These are phyloP conservation scores for Anguilla marmorata DNA, from an alignment of 2,797 vertebrate species.

Conservation along the genomic window DNA sequence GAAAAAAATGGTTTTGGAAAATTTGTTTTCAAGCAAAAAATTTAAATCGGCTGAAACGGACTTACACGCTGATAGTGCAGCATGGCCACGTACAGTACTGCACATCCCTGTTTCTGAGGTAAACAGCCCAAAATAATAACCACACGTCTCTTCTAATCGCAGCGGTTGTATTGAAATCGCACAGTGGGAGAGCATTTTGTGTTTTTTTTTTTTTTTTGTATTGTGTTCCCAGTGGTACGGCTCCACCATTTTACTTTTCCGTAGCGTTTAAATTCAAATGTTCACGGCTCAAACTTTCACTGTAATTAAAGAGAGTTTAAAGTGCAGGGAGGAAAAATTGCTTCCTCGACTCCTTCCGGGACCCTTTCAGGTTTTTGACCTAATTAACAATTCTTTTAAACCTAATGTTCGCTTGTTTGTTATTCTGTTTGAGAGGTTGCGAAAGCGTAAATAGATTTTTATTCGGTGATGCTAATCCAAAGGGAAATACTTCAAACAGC, in stretches of 20 bases:
- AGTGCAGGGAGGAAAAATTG: constrained; percentile 38
- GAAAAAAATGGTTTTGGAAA: not conserved
- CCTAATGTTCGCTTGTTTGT: constrained; percentile 57
- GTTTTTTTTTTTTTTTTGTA: constrained; percentile 20
- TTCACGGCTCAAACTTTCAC: constrained; percentile 56
- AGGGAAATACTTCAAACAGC: constrained; percentile 61
- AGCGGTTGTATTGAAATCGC: constrained; percentile 35
- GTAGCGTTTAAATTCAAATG: constrained; percentile 51
- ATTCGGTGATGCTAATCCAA: constrained; percentile 64
- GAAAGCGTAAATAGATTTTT: constrained; percentile 68
- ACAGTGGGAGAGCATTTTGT: constrained; percentile 28
- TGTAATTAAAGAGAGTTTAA: constrained; percentile 54
- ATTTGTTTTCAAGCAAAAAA: not conserved
- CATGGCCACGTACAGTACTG: not conserved
- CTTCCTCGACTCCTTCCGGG: constrained; percentile 45
- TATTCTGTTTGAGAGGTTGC: constrained; percentile 58
- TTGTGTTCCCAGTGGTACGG: constrained; percentile 44
- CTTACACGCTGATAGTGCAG: not conserved
- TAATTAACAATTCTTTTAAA: constrained; percentile 72
- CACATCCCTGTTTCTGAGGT: not conserved
- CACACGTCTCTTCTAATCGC: constrained; percentile 39
- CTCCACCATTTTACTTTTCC: constrained; percentile 44
- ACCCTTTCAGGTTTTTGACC: constrained; percentile 59
- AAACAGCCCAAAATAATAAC: constrained; percentile 31
- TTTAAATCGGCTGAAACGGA: constrained; percentile 9